Evolutionary conservation across 2,888 invertebrate genomes (phyloP).

Genomic region (Notocelia uddmanniana): DNA sequence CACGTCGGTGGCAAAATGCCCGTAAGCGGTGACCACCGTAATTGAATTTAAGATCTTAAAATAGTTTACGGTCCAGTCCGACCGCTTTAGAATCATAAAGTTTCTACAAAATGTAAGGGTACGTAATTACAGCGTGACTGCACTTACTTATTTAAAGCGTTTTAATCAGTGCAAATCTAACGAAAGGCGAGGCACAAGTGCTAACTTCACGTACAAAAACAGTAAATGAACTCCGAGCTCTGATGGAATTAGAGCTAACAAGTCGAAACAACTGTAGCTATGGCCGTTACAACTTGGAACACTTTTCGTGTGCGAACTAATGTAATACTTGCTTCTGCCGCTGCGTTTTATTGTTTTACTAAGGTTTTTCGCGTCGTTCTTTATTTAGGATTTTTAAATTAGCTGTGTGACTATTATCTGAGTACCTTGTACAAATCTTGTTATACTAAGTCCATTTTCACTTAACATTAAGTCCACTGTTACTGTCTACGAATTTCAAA

Average conservation of each 20-base stretch:
- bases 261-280: constrained; percentile 58
- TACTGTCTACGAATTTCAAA: too few relatives aligned
- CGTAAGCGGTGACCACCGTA: too few relatives aligned
- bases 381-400: neutral
- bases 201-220: constrained; percentile 44
- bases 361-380: neutral
- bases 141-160: constrained; percentile 49
- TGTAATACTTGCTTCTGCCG: constrained; percentile 30
- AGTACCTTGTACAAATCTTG: too few relatives aligned
- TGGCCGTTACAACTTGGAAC: constrained; percentile 56
- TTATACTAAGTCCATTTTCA: too few relatives aligned
- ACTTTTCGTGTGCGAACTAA: constrained; percentile 52
- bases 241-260: constrained; percentile 65
- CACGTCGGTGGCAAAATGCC: too few relatives aligned
- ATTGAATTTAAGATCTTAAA: neutral
- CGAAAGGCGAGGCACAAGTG: constrained; percentile 45
- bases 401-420: too few relatives aligned
- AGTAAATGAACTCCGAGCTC: constrained; percentile 48
- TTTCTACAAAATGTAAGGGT: constrained; percentile 16
- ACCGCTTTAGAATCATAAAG: neutral
- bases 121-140: constrained; percentile 42
- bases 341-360: constrained; percentile 3
- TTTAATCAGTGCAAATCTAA: constrained; percentile 49
- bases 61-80: neutral
- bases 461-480: too few relatives aligned